Evolutionary conservation across 2,888 invertebrate genomes (phyloP), one percentile per base, ranked within the genome.

Genomic region (Trissoscelio sp.): DNA sequence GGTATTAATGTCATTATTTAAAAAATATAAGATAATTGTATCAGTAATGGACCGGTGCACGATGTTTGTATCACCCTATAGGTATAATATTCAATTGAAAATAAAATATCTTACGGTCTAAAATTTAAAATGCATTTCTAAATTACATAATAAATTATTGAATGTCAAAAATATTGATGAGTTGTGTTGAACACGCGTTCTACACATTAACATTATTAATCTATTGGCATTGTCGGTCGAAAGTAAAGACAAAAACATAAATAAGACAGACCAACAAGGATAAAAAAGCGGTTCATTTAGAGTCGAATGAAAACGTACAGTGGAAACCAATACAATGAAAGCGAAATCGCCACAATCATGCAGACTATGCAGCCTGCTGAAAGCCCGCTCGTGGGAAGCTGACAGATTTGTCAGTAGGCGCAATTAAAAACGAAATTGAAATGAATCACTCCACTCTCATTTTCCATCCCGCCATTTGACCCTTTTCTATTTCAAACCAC

Each of bases 381-480:
- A 73, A 53, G 69, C 20, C 60, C 53, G 66, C 79, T 67, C 82
- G 80, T 79, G 79, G 77, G 58, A 78, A 70, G 66, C 73, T 67
- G 46, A 74, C 69, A 58, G 74, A 80, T 75, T 42, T 57, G 80
- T 70, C 75, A 67, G 64, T 70, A 75, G 74, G 80, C 53, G 70
- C 80, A 80, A 80, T 80, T 81, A 81, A 72, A 81, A 77, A 66
- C 72, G 22, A 77, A 81, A 81, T 81, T 75, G 82, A 81, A 79
- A 80, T 81, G 84, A 75, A 75, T 67, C 57, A 28, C 51, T 57
- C 18, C 42, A 42, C 31, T 51, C 60, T 48, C 53, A 53, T 70
- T 69, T 57, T 12, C 46, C 55, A 22, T 7, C 7, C 22, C 51
- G 57, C 37, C 57, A 20, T 46, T 31, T 34, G 18, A 44, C 12